These are phyloP conservation scores for Orchestia grillus DNA, from an alignment of 1,140 invertebrate genomes.

Conservation along the genomic window DNA sequence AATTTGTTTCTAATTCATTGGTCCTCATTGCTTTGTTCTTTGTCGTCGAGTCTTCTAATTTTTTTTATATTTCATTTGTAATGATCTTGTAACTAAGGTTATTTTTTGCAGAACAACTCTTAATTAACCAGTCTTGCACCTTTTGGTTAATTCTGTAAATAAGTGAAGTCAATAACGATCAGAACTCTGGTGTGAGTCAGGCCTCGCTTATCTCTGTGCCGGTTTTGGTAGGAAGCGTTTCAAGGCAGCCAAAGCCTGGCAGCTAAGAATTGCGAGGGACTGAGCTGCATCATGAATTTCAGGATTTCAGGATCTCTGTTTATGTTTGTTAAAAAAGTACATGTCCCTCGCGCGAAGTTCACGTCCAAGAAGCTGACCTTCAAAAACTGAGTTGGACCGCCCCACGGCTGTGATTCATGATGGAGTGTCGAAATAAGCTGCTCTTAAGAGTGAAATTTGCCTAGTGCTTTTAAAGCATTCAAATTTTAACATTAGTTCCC, in stretches of 20 bases:
- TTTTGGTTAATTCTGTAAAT: too few species aligned
- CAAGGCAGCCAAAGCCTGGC: neutral
- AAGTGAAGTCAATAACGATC: too few species aligned
- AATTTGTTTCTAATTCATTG: neutral
- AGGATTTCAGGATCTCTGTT: neutral
- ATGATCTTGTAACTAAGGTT: too few species aligned
- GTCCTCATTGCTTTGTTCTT: neutral
- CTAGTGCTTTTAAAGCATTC: neutral
- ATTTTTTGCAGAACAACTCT: too few species aligned
- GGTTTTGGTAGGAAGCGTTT: neutral
- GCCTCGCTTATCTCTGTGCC: neutral
- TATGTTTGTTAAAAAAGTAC: neutral
- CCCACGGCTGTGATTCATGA: neutral
- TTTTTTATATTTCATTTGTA: neutral
- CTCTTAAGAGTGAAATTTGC: neutral
- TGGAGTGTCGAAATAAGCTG: neutral
- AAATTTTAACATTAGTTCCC: neutral
- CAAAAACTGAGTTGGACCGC: neutral
- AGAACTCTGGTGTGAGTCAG: too few species aligned
- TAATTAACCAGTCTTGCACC: too few species aligned
- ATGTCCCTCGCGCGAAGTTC: neutral
- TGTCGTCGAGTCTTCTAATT: neutral
- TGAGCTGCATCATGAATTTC: neutral
- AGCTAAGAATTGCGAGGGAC: neutral
- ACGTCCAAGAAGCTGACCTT: neutral